Conservation (phyloP, 2,113 vertebrate species). For the Lates calcarifer region DNA sequence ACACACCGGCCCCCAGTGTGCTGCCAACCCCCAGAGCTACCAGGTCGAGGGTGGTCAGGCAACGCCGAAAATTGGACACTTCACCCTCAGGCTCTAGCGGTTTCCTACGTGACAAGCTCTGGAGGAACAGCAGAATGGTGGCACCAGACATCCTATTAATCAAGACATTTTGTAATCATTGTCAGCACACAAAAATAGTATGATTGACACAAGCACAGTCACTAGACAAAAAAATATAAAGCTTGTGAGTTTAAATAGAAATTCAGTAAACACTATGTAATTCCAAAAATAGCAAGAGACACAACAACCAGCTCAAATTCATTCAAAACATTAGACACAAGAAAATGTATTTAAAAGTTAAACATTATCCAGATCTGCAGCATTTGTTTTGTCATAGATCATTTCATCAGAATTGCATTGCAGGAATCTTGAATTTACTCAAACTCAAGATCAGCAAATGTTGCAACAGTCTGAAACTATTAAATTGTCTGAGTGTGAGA, state of each 20-base stretch:
- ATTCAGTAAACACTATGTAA: background rate
- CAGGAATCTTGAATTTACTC: background rate
- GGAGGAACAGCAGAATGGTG: slow-evolving; percentile 66
- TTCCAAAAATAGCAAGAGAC: background rate
- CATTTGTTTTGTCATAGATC: background rate
- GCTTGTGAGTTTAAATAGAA: background rate
- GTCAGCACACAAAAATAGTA: background rate
- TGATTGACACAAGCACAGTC: background rate
- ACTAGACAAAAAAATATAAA: background rate
- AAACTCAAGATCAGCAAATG: background rate
- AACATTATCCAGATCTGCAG: background rate
- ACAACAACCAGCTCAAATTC: background rate
- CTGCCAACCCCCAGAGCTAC: slow-evolving; percentile 89
- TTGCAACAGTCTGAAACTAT: background rate
- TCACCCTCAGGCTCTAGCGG: slow-evolving; percentile 71
- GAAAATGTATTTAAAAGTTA: background rate
- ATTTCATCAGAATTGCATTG: background rate
- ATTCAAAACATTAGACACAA: background rate
- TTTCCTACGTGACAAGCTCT: slow-evolving; percentile 84
- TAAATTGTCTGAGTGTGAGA: background rate
- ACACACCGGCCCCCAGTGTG: slow-evolving; percentile 89
- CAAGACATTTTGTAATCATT: slow-evolving; percentile 10
- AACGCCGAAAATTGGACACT: slow-evolving; percentile 83
- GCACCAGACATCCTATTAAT: slow-evolving; percentile 69
- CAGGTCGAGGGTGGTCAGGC: slow-evolving; percentile 87